Conservation (phyloP, 2,888 invertebrate genomes). For the Amaurobius ferox region DNA sequence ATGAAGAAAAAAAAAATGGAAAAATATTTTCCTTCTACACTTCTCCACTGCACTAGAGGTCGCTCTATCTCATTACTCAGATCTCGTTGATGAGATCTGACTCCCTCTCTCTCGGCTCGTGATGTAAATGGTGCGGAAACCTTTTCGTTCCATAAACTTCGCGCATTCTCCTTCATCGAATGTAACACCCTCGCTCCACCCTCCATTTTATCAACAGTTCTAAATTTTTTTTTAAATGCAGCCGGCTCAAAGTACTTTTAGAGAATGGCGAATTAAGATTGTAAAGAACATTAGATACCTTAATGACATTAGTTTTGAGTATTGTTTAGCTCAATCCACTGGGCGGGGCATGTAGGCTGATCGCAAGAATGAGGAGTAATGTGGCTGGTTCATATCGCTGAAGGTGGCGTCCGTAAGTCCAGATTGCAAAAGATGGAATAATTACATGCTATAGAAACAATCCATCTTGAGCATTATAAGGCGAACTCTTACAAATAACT, state of each 20-base stretch:
- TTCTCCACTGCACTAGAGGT: constrained; percentile 10
- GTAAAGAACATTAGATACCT: background rate
- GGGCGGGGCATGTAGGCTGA: too few species aligned
- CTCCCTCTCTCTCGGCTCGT: constrained; percentile 4
- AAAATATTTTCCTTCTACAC: constrained; percentile 7
- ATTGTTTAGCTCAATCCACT: too few species aligned
- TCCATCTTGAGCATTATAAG: too few species aligned
- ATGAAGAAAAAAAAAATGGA: background rate
- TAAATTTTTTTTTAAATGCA: background rate
- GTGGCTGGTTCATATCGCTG: too few species aligned
- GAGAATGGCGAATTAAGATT: background rate
- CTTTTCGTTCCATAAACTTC: constrained; percentile 56
- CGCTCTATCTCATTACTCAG: constrained; percentile 42
- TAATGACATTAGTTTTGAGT: background rate
- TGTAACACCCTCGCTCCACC: background rate
- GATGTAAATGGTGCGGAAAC: constrained; percentile 54
- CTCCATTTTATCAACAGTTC: background rate
- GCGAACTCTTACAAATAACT: too few species aligned
- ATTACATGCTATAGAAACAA: too few species aligned
- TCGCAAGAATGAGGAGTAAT: too few species aligned
- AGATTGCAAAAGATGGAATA: too few species aligned
- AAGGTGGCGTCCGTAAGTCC: too few species aligned
- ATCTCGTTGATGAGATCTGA: constrained; percentile 46
- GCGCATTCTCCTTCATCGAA: constrained; percentile 11
- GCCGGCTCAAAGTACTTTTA: background rate